Percentiles rank a stretch among this genome's conserved stretches.
Evolutionary conservation across 1,140 invertebrate genomes (phyloP).

Genomic region (Drosophila pallidifrons): DNA sequence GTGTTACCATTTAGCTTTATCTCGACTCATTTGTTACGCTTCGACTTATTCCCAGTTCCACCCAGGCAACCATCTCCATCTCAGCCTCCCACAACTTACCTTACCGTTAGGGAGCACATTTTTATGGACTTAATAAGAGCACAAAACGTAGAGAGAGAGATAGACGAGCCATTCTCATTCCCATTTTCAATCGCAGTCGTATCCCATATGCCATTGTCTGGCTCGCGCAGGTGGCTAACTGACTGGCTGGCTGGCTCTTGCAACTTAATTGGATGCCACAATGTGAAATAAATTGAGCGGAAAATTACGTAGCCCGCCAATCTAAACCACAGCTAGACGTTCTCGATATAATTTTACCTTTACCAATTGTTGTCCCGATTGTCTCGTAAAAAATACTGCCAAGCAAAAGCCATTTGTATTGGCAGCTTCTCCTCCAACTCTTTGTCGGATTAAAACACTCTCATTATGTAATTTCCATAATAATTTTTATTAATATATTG

Average conservation of each 20-base stretch:
- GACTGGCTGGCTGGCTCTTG: slow-evolving; percentile 38
- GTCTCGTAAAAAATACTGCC: slow-evolving; percentile 56
- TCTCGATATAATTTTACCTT: slow-evolving; percentile 49
- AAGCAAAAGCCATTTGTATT: slow-evolving; percentile 35
- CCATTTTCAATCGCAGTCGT: not conserved
- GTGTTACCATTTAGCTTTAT: slow-evolving; percentile 27
- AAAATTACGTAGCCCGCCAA: slow-evolving; percentile 84
- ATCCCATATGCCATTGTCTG: slow-evolving; percentile 38
- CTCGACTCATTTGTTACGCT: slow-evolving; percentile 61
- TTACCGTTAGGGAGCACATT: slow-evolving; percentile 9
- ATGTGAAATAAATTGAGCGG: slow-evolving; percentile 85
- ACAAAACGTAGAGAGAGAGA: not conserved
- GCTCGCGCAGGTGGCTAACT: slow-evolving; percentile 31
- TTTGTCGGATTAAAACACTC: too few species aligned
- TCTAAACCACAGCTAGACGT: slow-evolving; percentile 69
- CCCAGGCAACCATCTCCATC: not conserved
- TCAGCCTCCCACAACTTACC: not conserved
- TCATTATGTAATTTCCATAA: slow-evolving; percentile 55
- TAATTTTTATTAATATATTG: slow-evolving; percentile 80
- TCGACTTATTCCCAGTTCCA: not conserved
- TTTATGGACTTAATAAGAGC: slow-evolving; percentile 34
- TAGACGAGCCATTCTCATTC: not conserved
- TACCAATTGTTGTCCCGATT: slow-evolving; percentile 60
- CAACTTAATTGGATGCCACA: slow-evolving; percentile 85
- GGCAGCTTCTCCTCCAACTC: too few species aligned